phyloP scores from a whole-genome alignment of 2,888 invertebrate genomes.

The Yponomeuta plumbellus region DNA sequence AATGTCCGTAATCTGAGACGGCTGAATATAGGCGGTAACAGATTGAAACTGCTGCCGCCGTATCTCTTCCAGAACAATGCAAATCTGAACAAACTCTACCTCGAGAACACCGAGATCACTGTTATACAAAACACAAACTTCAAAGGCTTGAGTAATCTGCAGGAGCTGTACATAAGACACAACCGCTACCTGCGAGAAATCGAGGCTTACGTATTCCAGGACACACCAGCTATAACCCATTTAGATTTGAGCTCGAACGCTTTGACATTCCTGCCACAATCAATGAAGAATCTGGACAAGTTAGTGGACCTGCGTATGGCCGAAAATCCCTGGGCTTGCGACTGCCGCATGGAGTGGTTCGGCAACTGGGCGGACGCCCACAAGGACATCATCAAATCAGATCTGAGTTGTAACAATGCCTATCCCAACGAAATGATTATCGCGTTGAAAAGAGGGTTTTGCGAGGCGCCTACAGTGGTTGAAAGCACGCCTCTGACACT shows the following conservation, averaged over 20 bases:
- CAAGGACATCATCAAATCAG: constrained; percentile 70
- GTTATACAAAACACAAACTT: constrained; percentile 80
- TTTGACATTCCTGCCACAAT: constrained; percentile 82
- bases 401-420: constrained; percentile 79
- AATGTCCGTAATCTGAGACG: constrained; percentile 72
- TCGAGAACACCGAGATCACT: constrained; percentile 81
- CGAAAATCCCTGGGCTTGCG: constrained; percentile 90
- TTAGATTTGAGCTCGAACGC: constrained; percentile 84
- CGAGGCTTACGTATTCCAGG: constrained; percentile 78
- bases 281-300: constrained; percentile 79
- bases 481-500: constrained; percentile 78
- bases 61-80: constrained; percentile 80
- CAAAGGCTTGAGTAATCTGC: constrained; percentile 77
- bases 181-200: constrained; percentile 79
- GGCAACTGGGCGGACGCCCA: constrained; percentile 68
- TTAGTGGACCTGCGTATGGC: constrained; percentile 81
- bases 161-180: constrained; percentile 77
- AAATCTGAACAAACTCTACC: constrained; percentile 75
- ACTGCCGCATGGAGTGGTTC: constrained; percentile 91
- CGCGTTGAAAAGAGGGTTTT: constrained; percentile 82
- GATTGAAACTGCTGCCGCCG: constrained; percentile 75
- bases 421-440: constrained; percentile 83
- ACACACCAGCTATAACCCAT: constrained; percentile 76
- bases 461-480: constrained; percentile 79
- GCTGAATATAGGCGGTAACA: constrained; percentile 79